A percentile compares a stretch with the other conserved stretches of the same genome.
phyloP scores from a whole-genome alignment of 1,140 invertebrate genomes.

The Protaetia brevitarsis region DNA sequence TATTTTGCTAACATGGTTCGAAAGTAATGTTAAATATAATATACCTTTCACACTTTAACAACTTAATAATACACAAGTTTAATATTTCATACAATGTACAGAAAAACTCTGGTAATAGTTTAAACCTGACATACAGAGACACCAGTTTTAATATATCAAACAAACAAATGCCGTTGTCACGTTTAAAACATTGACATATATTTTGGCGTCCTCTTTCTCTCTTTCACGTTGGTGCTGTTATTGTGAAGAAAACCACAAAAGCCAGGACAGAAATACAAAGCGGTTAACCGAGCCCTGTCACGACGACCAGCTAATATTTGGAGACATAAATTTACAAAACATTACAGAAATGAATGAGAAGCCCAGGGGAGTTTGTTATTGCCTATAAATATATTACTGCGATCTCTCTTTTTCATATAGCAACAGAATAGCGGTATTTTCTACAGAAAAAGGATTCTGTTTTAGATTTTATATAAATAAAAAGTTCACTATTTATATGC shows the following conservation, averaged over 20 bases:
- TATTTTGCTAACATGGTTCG: too few species aligned
- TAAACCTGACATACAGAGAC: conserved; percentile 34
- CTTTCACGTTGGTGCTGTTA: neutral
- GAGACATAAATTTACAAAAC: conserved; percentile 48
- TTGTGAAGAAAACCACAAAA: conserved; percentile 20
- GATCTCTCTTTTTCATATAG: conserved; percentile 38
- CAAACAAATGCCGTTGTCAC: conserved; percentile 36
- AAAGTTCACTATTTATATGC: too few species aligned
- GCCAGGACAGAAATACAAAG: conserved; percentile 33
- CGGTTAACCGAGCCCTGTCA: conserved; percentile 36
- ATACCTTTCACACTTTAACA: neutral
- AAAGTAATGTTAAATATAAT: neutral
- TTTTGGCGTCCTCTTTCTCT: conserved; percentile 27
- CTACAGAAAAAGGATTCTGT: too few species aligned
- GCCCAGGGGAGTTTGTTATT: conserved; percentile 25
- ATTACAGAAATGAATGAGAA: conserved; percentile 44
- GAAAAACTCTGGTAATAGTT: conserved; percentile 37
- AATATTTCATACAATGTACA: conserved; percentile 38
- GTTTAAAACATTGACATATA: conserved; percentile 40
- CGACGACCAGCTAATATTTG: conserved; percentile 43
- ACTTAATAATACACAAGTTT: too few species aligned
- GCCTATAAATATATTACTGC: conserved; percentile 43
- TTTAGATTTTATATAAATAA: too few species aligned
- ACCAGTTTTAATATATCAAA: conserved; percentile 32
- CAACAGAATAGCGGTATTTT: too few species aligned